phyloP scores from a whole-genome alignment of 1,140 invertebrate species.

The Eubasilissa regina region DNA sequence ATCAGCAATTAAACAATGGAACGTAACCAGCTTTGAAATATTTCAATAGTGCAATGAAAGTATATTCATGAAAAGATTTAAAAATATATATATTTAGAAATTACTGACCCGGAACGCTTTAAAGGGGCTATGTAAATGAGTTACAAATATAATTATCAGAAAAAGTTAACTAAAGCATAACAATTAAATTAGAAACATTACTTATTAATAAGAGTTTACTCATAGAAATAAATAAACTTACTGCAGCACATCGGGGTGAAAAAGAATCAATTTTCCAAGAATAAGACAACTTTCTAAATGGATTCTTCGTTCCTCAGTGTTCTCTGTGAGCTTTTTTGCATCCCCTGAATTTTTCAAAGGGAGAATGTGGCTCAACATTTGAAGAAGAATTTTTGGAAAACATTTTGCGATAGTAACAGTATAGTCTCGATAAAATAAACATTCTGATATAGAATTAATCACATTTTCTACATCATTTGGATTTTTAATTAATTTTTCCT shows the following conservation, averaged over 20 bases:
- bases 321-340: conserved; percentile 34
- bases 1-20: too few species aligned
- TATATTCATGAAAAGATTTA: too few species aligned
- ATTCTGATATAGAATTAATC: conserved; percentile 62
- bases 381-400: conserved; percentile 67
- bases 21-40: too few species aligned
- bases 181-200: neutral
- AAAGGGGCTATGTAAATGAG: too few species aligned
- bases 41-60: too few species aligned
- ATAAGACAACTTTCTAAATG: conserved; percentile 68
- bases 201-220: too few species aligned
- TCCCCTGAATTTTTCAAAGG: conserved; percentile 46
- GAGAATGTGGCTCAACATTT: conserved; percentile 64
- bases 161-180: neutral
- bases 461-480: conserved; percentile 50
- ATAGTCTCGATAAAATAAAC: conserved; percentile 63
- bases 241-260: conserved; percentile 72
- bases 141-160: too few species aligned
- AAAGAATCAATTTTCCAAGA: conserved; percentile 67
- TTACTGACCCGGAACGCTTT: too few species aligned
- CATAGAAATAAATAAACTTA: conserved; percentile 62
- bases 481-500: conserved; percentile 20
- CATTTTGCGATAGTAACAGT: conserved; percentile 65
- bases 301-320: conserved; percentile 48
- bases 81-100: too few species aligned